Base-by-base conservation (phyloP, 2,113 vertebrate genomes). In the Dissostichus mawsoni region DNA sequence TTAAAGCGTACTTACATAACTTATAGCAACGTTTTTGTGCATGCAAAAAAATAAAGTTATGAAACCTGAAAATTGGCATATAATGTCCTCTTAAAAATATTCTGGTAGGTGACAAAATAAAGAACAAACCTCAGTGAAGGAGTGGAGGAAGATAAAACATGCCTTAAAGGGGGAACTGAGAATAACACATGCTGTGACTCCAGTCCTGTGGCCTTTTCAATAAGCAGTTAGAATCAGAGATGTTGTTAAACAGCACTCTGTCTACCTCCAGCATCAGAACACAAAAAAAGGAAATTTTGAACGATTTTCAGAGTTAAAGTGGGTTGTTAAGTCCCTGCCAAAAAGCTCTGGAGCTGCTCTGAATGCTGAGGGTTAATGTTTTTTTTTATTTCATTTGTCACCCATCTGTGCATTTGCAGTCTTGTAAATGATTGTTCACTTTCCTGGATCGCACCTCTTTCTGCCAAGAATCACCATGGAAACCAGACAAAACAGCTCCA, bases 401-500 rank as follows among this genome's bases (percentile, higher is more conserved):
- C 12, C 58, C 36, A 47, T 78, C 50, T 63, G 66, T 45, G 12
- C 76, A 48, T 62, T 68, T 59, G 29, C 62, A n/a, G 47, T 29
- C 47, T 69, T 1, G 68, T 68, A 51, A 62, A 68, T 56, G 23
- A 70, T 77, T 9, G 68, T 61, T 67, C 23, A 52, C 33, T 52
- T 64, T 57, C 8, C 18, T 57, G 41, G 13, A 47, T 69, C 53
- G 61, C 52, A 36, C 20, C 33, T 74, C 67, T 12, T 44, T 47
- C 57, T 65, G 52, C 52, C 23, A 67, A 51, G 33, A 56, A 56
- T 76, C n/a, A 33, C 72, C 45, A 69, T 81, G 56, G 65, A 57
- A 79, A 81, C 56, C 74, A 59, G 70, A 33, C 68, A 80, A 65
- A 71, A 62, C 44, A 70, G 47, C 45, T 61, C 73, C 73, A 9